Evolutionary conservation across 2,888 invertebrate genomes (phyloP).

Genomic region (Eristalis arbustorum): DNA sequence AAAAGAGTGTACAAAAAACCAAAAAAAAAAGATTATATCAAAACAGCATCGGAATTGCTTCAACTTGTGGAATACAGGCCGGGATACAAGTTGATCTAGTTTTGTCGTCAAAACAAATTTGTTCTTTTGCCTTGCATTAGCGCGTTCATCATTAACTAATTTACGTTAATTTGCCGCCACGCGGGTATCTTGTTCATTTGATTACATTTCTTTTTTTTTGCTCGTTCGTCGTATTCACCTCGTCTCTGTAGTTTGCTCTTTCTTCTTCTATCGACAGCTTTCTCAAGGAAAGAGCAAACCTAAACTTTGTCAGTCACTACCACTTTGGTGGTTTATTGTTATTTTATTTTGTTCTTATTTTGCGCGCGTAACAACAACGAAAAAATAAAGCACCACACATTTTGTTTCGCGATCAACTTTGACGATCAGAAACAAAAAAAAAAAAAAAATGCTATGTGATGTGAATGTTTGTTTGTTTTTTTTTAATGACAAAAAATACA

Average conservation of each 20-base stretch:
- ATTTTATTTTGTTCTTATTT: background rate
- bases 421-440: background rate
- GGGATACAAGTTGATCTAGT: background rate
- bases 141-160: background rate
- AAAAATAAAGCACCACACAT: background rate
- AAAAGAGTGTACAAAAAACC: slow-evolving; percentile 2
- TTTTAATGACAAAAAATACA: background rate
- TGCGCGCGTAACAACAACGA: slow-evolving; percentile 4
- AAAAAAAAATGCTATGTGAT: slow-evolving; percentile 7
- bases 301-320: background rate
- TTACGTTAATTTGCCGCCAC: slow-evolving; percentile 9
- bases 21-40: slow-evolving; percentile 1
- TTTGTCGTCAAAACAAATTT: background rate
- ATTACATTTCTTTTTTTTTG: slow-evolving; percentile 3
- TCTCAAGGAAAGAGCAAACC: background rate
- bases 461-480: slow-evolving; percentile 1
- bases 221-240: background rate
- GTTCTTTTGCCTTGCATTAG: background rate
- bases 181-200: slow-evolving; percentile 16
- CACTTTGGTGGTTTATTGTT: slow-evolving; percentile 1
- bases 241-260: background rate
- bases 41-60: background rate
- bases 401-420: background rate
- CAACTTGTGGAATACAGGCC: slow-evolving; percentile 6
- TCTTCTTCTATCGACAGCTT: background rate